Evolutionary conservation across 1,140 invertebrate genomes (phyloP), one percentile per base, ranked within the genome.

Genomic region (Paramacrobiotus metropolitanus): DNA sequence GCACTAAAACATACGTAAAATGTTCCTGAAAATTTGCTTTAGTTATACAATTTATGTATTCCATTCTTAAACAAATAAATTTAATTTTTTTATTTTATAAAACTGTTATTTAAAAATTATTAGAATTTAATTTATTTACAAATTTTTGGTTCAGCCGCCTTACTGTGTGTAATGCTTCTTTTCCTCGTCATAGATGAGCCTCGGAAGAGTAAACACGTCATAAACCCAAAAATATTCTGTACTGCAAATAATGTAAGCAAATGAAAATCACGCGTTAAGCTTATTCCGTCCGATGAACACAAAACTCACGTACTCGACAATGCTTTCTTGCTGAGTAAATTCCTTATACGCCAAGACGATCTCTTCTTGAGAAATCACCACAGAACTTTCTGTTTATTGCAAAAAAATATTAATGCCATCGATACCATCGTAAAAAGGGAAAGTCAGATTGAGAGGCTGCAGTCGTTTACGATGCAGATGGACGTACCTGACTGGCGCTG

Each of bases 191-290:
- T 55, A 55, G 48, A 20, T 20, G 48, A 55, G 48, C 4, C 9
- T 4, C 24, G 48, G 48, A 24, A 55, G 15, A 24, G 15, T 20
- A 24, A 55, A 55, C 15, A 24, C 48, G 24, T 55, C 48, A 24
- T 55, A 55, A 20, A 55, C 48, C 48, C 48, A 55, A 24, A 55
- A 55, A 55, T 20, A 55, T 28, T 55, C 48, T 15, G 48, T 55
- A 15, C 48, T 55, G 28, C 4, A 24, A 55, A 20, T n/a, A n/a
- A n/a, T n/a, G n/a, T n/a, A n/a, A n/a, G n/a, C n/a, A n/a, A n/a
- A n/a, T n/a, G n/a, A n/a, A n/a, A n/a, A n/a, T n/a, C n/a, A n/a
- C n/a, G n/a, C n/a, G n/a, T n/a, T n/a, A n/a, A n/a, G n/a, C n/a
- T n/a, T n/a, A n/a, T n/a, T n/a, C n/a, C n/a, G n/a, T n/a, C n/a